Evolutionary conservation across 1,140 invertebrate species (phyloP).

Genomic region (Cyclargus thomasi): DNA sequence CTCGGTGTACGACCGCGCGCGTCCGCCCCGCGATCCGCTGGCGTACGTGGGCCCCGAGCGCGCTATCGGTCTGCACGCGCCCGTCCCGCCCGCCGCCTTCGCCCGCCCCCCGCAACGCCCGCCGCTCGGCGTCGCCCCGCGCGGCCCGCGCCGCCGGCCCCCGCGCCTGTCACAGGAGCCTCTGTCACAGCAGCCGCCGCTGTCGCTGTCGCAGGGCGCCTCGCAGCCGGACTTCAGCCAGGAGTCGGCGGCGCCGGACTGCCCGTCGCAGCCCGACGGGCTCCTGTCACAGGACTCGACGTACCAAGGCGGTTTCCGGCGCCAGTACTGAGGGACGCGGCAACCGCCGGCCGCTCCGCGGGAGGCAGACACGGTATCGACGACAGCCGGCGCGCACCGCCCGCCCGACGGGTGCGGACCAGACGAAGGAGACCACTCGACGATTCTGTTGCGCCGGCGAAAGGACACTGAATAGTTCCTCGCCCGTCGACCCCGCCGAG

Average conservation of each 20-base stretch:
- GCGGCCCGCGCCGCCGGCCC: conserved; percentile 36
- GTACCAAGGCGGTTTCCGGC: conserved; percentile 86
- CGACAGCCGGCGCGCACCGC: conserved; percentile 30
- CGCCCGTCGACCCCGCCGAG: conserved; percentile 27
- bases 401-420: conserved; percentile 24
- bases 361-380: conserved; percentile 37
- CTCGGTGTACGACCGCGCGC: conserved; percentile 75
- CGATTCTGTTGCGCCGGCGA: conserved; percentile 28
- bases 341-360: conserved; percentile 40
- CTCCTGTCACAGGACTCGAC: conserved; percentile 96
- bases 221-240: conserved; percentile 89
- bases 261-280: conserved; percentile 95
- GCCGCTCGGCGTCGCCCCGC: conserved; percentile 23
- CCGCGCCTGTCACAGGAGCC: conserved; percentile 74
- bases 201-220: conserved; percentile 83
- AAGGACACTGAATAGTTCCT: conserved; percentile 14
- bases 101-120: conserved; percentile 55
- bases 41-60: conserved; percentile 93
- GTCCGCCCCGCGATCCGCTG: conserved; percentile 85
- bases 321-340: conserved; percentile 77
- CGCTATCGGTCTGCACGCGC: conserved; percentile 83
- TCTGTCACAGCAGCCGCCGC: conserved; percentile 80
- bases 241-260: conserved; percentile 91
- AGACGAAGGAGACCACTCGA: conserved; percentile 20
- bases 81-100: conserved; percentile 91